Base-by-base conservation (phyloP, 2,113 vertebrate species). In the Chelonoidis abingdonii region DNA sequence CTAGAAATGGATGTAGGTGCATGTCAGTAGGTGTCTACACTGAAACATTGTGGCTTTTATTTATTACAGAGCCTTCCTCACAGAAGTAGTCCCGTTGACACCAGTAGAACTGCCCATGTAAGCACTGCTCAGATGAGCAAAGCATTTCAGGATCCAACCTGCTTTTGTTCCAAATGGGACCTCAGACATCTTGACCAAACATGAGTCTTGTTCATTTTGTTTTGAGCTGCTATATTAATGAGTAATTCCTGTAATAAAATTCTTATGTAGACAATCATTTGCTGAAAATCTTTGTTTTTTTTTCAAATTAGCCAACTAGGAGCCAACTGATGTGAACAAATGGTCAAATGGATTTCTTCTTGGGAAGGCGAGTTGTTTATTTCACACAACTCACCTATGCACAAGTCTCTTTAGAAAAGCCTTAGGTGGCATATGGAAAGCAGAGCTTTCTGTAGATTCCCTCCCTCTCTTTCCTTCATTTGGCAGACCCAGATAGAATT, bases 261-360 rank as follows among this genome's bases (percentile, higher is more conserved):
- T 91, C 5, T 6, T 92, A 78, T 80, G 35, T 92, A 52, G 86
- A 92, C 89, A 92, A 78, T 84, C 27, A 80, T 86, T 94, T 96
- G 87, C 89, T 92, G 93, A 89, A 89, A 93, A 84, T 4, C 24
- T 54, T 75, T 17, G 5, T 7, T 62, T 96, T 93, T 93, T 10
- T 91, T 87, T 56, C 44, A 87, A 0, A 25, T 93, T 2, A 5
- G 29, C 5, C 14, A 38, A 78, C 10, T 50, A 49, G 85, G 78
- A 93, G 87, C 12, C 38, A 41, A 83, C 25, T 53, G 24, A 29
- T 87, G 24, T 87, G 80, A 96, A 90, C 72, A 52, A 94, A 22
- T 3, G 52, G 9, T 49, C 84, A 72, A 56, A 62, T 89, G 56
- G 62, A 80, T 93, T 92, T 94, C 88, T 92, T 85, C 83, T 78